phyloP scores from a whole-genome alignment of 2,113 vertebrate genomes.

The Hiodon alosoides region DNA sequence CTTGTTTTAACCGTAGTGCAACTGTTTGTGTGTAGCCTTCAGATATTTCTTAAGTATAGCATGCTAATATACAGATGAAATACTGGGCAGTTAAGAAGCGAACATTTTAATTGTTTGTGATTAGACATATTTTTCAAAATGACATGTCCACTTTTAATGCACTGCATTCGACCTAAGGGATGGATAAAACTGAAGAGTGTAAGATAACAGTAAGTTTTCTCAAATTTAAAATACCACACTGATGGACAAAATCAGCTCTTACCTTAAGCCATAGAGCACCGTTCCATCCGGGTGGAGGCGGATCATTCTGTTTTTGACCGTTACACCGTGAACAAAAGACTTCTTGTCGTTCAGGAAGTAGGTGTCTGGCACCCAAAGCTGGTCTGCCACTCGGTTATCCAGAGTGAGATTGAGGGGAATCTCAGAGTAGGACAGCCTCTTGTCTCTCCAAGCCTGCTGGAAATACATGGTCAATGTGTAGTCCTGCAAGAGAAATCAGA shows the following conservation, averaged over 20 bases:
- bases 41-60: too few species aligned
- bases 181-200: too few species aligned
- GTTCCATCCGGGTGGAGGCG: conserved; percentile 95
- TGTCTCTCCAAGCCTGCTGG: conserved; percentile 96
- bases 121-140: too few species aligned
- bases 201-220: too few species aligned
- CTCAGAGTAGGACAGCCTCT: conserved; percentile 94
- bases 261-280: conserved; percentile 96
- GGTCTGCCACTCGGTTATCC: conserved; percentile 97
- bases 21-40: too few species aligned
- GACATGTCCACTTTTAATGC: too few species aligned
- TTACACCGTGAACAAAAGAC: conserved; percentile 97
- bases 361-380: conserved; percentile 97
- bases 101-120: too few species aligned
- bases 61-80: too few species aligned
- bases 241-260: conserved; percentile 37
- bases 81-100: too few species aligned
- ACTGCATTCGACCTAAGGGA: too few species aligned
- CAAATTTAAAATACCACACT: too few species aligned
- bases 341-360: conserved; percentile 99
- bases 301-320: conserved; percentile 98
- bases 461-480: conserved; percentile 99
- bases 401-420: conserved; percentile 95
- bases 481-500: conserved; percentile 67
- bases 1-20: too few species aligned